Conservation (phyloP, 2,888 invertebrate genomes). For the Clivina fossor region DNA sequence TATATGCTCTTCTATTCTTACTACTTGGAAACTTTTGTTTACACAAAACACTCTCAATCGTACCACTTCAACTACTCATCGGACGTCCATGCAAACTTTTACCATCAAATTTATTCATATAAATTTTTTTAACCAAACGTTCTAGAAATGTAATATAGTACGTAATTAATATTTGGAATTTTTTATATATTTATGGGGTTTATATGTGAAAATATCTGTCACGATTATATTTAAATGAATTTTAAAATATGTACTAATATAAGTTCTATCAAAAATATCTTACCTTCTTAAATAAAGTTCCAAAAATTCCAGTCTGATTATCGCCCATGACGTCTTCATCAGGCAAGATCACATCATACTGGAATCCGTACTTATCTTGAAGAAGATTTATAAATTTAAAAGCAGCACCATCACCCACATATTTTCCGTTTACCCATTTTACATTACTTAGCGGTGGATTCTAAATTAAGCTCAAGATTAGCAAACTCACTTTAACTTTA, state of each 20-base stretch:
- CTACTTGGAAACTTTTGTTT: too few relatives aligned
- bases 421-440: slow-evolving; percentile 57
- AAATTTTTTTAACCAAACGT: too few relatives aligned
- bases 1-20: too few relatives aligned
- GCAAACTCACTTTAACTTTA: too few relatives aligned
- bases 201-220: neutral
- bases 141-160: too few relatives aligned
- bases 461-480: too few relatives aligned
- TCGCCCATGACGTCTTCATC: slow-evolving; percentile 63
- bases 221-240: neutral
- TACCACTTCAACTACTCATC: too few relatives aligned
- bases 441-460: slow-evolving; percentile 66
- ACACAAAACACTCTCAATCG: too few relatives aligned
- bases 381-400: slow-evolving; percentile 72
- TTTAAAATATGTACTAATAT: neutral
- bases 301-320: slow-evolving; percentile 62
- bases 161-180: too few relatives aligned
- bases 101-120: too few relatives aligned
- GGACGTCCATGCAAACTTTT: too few relatives aligned
- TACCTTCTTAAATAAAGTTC: slow-evolving; percentile 64
- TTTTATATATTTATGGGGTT: neutral
- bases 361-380: slow-evolving; percentile 69
- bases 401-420: slow-evolving; percentile 69
- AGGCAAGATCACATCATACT: slow-evolving; percentile 69
- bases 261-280: slow-evolving; percentile 37